A percentile compares a stretch with the other conserved stretches of the same genome.
Evolutionary conservation across 2,113 vertebrate genomes (phyloP).

Genomic region (Danio rerio): DNA sequence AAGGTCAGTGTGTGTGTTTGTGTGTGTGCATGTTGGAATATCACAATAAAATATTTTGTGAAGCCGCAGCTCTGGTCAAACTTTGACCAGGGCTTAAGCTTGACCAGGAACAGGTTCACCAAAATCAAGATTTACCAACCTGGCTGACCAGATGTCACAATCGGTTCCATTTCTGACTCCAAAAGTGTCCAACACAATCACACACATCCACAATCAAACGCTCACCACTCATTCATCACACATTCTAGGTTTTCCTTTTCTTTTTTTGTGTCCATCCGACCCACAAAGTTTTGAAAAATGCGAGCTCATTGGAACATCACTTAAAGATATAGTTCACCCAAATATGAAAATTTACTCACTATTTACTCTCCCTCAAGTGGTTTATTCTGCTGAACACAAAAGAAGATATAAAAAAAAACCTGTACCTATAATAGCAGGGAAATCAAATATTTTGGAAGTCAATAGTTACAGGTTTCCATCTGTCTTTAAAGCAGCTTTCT

Average conservation of each 20-base stretch:
- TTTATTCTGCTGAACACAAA: too few relatives aligned
- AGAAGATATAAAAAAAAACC: too few relatives aligned
- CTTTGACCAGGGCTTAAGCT: slow-evolving; percentile 85
- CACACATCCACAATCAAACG: slow-evolving; percentile 61
- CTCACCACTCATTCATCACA: neutral
- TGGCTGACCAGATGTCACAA: slow-evolving; percentile 85
- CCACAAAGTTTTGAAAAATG: neutral
- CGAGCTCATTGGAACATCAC: neutral
- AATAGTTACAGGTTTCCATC: too few relatives aligned
- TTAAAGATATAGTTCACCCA: too few relatives aligned
- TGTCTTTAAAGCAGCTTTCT: too few relatives aligned
- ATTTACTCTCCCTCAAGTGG: too few relatives aligned
- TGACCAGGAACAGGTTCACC: slow-evolving; percentile 79
- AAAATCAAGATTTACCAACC: slow-evolving; percentile 95
- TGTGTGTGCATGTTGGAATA: slow-evolving; percentile 80
- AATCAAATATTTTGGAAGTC: too few relatives aligned
- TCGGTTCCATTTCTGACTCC: slow-evolving; percentile 80
- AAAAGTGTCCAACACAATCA: slow-evolving; percentile 82
- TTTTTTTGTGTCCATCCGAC: neutral
- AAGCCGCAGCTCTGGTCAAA: slow-evolving; percentile 89
- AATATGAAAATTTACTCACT: too few relatives aligned
- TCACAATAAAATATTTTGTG: slow-evolving; percentile 94
- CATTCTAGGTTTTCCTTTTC: neutral
- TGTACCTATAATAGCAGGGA: too few relatives aligned
- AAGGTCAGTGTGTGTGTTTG: neutral